Evolutionary conservation across 1,140 invertebrate species (phyloP).

Genomic region (Brachionus manjavacas): DNA sequence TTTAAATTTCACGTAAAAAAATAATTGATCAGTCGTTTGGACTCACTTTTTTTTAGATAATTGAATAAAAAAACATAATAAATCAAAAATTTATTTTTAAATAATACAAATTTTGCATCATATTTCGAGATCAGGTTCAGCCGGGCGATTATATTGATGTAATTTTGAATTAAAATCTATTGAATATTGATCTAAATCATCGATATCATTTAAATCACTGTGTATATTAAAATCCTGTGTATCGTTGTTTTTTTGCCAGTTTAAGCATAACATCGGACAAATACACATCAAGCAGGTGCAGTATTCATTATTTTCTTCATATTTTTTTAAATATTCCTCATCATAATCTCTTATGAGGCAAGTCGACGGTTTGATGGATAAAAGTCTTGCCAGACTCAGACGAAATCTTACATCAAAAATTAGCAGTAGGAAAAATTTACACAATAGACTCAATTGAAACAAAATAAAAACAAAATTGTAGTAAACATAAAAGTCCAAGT

Average conservation of each 20-base stretch:
- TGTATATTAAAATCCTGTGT: not conserved
- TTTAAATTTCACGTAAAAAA: too few relatives aligned
- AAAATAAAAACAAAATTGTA: not conserved
- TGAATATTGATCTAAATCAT: not conserved
- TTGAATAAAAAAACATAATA: not conserved
- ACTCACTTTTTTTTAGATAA: too few relatives aligned
- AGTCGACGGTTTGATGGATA: not conserved
- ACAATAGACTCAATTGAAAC: conserved; percentile 11
- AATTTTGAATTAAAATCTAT: conserved; percentile 31
- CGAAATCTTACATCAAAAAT: not conserved
- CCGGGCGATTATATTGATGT: conserved; percentile 16
- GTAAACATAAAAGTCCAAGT: conserved; percentile 10
- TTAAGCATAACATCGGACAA: not conserved
- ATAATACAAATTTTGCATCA: not conserved
- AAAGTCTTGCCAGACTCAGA: not conserved
- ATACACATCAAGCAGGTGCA: not conserved
- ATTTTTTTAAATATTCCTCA: not conserved
- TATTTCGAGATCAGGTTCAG: conserved; percentile 14
- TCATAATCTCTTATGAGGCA: not conserved
- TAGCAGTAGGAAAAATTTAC: conserved; percentile 13
- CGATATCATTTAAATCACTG: not conserved
- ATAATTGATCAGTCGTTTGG: too few relatives aligned
- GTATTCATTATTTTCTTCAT: not conserved
- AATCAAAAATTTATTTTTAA: not conserved
- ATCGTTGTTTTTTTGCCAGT: not conserved